A percentile compares a stretch with the other conserved stretches of the same genome.
Evolutionary conservation across 2,888 invertebrate species (phyloP).

Genomic region (Aphidoletes aphidimyza): DNA sequence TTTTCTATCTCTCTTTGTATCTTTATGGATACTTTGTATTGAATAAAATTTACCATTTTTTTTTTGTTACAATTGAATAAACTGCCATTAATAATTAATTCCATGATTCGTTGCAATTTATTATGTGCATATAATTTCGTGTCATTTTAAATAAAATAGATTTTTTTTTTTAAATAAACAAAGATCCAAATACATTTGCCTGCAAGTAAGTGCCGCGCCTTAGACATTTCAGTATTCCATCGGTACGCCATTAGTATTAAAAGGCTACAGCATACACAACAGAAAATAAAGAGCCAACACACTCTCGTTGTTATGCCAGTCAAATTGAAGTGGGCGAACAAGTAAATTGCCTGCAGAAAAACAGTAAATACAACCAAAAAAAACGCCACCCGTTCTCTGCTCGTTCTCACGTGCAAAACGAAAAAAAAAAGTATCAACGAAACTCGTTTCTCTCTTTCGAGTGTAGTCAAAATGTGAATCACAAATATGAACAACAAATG

Average conservation of each 20-base stretch:
- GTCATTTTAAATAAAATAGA: too few relatives aligned
- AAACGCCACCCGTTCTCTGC: neutral
- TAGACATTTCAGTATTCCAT: neutral
- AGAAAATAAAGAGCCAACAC: neutral
- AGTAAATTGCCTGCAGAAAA: slow-evolving; percentile 23
- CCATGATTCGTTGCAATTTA: too few relatives aligned
- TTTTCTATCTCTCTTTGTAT: too few relatives aligned
- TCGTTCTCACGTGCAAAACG: slow-evolving; percentile 5
- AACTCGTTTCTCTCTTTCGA: neutral
- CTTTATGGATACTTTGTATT: neutral
- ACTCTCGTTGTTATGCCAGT: slow-evolving; percentile 21
- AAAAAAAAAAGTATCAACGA: neutral
- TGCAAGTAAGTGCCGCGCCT: neutral
- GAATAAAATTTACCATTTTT: too few relatives aligned
- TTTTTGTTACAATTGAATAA: too few relatives aligned
- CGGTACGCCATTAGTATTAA: neutral
- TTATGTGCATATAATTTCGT: too few relatives aligned
- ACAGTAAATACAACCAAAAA: slow-evolving; percentile 20
- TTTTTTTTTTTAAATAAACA: too few relatives aligned
- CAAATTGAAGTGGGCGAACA: slow-evolving; percentile 45
- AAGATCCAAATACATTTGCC: neutral
- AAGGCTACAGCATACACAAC: neutral
- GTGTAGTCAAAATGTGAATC: slow-evolving; percentile 17
- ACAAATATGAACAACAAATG: neutral
- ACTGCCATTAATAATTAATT: too few relatives aligned